A percentile compares a stretch with the other conserved stretches of the same genome.
Evolutionary conservation across 2,797 vertebrate species (phyloP).

Genomic region (Danio albolineatus): DNA sequence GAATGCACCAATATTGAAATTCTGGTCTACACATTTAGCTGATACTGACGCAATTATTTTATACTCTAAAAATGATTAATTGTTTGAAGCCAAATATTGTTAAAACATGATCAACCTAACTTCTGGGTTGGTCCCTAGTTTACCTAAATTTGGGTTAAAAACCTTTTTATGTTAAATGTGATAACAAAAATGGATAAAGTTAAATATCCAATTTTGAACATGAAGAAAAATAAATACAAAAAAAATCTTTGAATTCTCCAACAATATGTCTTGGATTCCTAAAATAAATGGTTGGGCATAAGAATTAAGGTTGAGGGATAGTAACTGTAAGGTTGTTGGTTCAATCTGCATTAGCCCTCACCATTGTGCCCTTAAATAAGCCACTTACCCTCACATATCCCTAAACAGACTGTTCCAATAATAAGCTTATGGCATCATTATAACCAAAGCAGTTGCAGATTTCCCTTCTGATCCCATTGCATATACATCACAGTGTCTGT

Average conservation of each 20-base stretch:
- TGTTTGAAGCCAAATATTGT: too few species aligned
- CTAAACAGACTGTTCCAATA: neutral
- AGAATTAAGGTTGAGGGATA: neutral
- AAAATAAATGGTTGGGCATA: neutral
- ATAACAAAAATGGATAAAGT: too few species aligned
- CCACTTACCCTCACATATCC: neutral
- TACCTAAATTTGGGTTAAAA: too few species aligned
- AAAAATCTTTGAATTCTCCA: neutral
- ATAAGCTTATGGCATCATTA: constrained; percentile 1
- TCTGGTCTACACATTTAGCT: too few species aligned
- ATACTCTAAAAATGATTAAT: too few species aligned
- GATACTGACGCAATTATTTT: too few species aligned
- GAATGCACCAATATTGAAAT: too few species aligned
- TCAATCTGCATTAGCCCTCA: neutral
- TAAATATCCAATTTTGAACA: neutral
- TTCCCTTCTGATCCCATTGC: neutral
- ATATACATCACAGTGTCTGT: neutral
- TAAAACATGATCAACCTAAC: too few species aligned
- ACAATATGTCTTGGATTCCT: neutral
- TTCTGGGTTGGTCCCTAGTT: too few species aligned
- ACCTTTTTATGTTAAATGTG: too few species aligned
- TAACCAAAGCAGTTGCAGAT: neutral
- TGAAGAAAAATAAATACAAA: neutral
- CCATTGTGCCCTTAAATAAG: neutral
- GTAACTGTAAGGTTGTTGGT: neutral